Evolutionary conservation across 1,140 invertebrate species (phyloP).

Genomic region (Galleria mellonella): DNA sequence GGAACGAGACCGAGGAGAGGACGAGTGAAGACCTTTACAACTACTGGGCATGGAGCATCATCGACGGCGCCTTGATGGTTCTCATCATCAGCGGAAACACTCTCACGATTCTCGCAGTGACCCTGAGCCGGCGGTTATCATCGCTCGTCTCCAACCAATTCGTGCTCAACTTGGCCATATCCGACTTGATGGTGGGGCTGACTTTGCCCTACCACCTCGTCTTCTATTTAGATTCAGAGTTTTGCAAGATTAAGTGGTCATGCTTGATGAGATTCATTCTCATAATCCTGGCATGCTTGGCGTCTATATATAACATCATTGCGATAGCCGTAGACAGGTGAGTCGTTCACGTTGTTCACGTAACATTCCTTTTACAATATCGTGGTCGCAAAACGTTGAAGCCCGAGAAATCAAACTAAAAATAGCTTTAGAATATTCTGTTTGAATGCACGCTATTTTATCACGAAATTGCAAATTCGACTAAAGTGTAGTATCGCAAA

Average conservation of each 20-base stretch:
- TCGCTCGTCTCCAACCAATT: slow-evolving; percentile 82
- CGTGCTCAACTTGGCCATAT: slow-evolving; percentile 82
- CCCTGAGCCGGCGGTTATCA: slow-evolving; percentile 78
- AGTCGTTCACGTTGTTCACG: slow-evolving; percentile 12
- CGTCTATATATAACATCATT: slow-evolving; percentile 87
- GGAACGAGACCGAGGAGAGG: slow-evolving; percentile 40
- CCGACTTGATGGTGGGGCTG: slow-evolving; percentile 83
- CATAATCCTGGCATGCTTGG: slow-evolving; percentile 81
- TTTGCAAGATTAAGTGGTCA: slow-evolving; percentile 75
- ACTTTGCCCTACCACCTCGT: slow-evolving; percentile 83
- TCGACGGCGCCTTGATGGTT: slow-evolving; percentile 78
- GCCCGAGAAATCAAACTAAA: slow-evolving; percentile 1
- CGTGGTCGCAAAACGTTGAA: slow-evolving; percentile 1
- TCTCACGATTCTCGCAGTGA: slow-evolving; percentile 82
- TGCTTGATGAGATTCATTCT: slow-evolving; percentile 83
- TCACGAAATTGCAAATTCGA: slow-evolving; percentile 4
- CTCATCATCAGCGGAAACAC: slow-evolving; percentile 81
- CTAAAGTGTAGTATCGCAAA: too few relatives aligned
- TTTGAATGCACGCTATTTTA: slow-evolving; percentile 6
- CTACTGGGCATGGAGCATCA: slow-evolving; percentile 75
- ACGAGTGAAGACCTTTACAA: slow-evolving; percentile 50
- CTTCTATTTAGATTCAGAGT: slow-evolving; percentile 78
- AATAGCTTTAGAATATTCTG: not conserved
- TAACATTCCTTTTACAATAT: not conserved
- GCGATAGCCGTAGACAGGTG: slow-evolving; percentile 87